Conservation (phyloP, 2,797 vertebrate genomes). For the Acrocephalus scirpaceus region DNA sequence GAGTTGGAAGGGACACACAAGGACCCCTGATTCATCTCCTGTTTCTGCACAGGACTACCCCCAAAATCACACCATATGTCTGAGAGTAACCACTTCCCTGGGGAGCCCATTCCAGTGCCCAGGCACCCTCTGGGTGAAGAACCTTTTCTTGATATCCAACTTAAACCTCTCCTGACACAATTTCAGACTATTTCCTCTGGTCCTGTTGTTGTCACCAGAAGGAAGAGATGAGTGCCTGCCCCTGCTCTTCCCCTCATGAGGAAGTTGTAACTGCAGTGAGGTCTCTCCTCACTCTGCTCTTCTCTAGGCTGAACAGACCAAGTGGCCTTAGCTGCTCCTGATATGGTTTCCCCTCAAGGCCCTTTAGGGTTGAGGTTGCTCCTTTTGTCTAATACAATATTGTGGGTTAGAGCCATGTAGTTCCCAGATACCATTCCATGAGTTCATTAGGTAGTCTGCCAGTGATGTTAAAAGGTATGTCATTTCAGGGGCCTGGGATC, state of each 20-base stretch:
- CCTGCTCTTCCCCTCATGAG: accelerated
- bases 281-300: not conserved
- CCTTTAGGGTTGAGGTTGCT: not conserved
- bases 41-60: not conserved
- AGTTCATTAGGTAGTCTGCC: not conserved
- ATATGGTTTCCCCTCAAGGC: not conserved
- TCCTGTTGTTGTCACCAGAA: not conserved
- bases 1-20: not conserved
- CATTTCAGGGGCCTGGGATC: not conserved
- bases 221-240: not conserved
- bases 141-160: not conserved
- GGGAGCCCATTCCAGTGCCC: not conserved
- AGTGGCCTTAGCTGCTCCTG: not conserved
- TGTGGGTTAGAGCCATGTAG: not conserved
- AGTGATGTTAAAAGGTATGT: not conserved
- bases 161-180: not conserved
- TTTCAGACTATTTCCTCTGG: accelerated
- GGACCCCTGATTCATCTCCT: not conserved
- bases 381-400: not conserved
- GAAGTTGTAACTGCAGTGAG: not conserved
- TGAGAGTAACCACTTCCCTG: not conserved
- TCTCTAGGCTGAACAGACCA: not conserved
- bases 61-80: not conserved
- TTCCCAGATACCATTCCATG: not conserved
- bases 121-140: accelerated